Evolutionary conservation across 2,113 vertebrate genomes (phyloP).

Genomic region (Grammomys surdaster): DNA sequence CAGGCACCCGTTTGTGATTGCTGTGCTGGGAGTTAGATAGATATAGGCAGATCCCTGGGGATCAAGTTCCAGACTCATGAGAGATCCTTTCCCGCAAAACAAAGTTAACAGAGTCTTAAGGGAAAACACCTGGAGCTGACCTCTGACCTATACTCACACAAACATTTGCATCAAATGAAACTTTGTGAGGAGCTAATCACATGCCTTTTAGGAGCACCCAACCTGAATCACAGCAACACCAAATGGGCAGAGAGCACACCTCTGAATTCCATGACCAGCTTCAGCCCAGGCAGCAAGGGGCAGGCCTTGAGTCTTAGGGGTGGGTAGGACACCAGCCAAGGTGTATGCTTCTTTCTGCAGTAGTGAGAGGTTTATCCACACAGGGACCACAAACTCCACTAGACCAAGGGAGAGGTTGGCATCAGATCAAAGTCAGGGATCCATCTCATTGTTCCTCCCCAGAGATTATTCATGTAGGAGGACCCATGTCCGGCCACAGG

Average conservation of each 20-base stretch:
- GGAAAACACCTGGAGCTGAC: neutral
- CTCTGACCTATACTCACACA: neutral
- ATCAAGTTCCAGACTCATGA: neutral
- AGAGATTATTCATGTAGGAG: neutral
- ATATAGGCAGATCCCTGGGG: neutral
- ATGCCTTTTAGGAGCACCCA: neutral
- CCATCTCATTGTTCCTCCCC: neutral
- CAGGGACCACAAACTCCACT: neutral
- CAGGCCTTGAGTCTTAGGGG: neutral
- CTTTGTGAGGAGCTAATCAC: neutral
- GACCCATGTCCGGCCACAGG: no score
- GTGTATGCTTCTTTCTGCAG: neutral
- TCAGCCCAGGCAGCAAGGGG: neutral
- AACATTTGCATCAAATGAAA: neutral
- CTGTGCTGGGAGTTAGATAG: no score
- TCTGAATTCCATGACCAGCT: neutral
- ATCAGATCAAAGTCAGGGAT: neutral
- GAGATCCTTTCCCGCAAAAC: neutral
- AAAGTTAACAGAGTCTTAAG: neutral
- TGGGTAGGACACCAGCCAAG: rapidly evolving
- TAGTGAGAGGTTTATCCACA: neutral
- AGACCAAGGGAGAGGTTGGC: neutral
- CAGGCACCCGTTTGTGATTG: neutral
- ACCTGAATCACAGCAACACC: neutral
- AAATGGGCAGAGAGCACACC: rapidly evolving